phyloP scores from a whole-genome alignment of 2,113 vertebrate genomes.

The Athene noctua region DNA sequence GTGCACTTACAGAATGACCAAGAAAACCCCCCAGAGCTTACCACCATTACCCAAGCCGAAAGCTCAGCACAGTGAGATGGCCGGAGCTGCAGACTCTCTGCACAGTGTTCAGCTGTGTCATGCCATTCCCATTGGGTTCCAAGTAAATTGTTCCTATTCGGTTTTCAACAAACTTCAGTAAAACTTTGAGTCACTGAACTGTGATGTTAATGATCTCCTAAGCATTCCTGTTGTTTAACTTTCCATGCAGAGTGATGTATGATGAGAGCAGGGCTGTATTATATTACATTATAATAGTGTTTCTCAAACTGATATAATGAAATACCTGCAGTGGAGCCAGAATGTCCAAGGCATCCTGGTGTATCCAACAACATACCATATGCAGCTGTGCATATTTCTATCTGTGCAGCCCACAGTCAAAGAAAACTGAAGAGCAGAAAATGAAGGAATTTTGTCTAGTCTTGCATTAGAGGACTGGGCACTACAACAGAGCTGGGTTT shows the following conservation, averaged over 20 bases:
- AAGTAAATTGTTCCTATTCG: neutral
- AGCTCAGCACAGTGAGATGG: accelerated
- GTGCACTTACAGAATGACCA: neutral
- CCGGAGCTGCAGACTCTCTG: neutral
- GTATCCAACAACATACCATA: neutral
- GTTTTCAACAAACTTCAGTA: neutral
- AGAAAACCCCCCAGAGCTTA: neutral
- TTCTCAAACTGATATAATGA: conserved; percentile 3
- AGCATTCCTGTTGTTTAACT: neutral
- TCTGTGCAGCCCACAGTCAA: neutral
- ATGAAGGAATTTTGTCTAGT: neutral
- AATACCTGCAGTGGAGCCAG: conserved; percentile 21
- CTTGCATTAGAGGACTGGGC: neutral
- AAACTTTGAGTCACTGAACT: neutral
- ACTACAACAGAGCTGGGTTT: accelerated
- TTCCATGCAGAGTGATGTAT: neutral
- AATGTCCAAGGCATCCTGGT: neutral
- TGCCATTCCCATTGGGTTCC: neutral
- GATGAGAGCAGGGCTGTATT: neutral
- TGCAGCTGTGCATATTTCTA: neutral
- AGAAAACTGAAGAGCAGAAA: neutral
- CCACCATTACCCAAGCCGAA: neutral
- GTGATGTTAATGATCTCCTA: neutral
- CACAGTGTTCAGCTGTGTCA: neutral
- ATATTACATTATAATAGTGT: neutral